These are phyloP conservation scores for Chrysolina haemoptera DNA, from an alignment of 2,888 invertebrate genomes.

Conservation along the genomic window DNA sequence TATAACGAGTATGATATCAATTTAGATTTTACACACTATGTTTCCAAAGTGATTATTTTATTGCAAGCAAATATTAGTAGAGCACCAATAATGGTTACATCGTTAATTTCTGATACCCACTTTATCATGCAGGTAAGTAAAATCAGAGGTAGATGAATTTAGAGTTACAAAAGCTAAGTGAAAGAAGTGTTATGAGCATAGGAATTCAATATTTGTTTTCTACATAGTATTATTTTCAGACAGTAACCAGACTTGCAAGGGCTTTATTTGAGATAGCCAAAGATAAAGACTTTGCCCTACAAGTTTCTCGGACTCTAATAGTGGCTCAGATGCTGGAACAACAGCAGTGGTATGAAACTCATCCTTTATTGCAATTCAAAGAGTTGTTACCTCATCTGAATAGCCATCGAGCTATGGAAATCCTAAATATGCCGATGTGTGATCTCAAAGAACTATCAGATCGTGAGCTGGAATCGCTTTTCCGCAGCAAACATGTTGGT, in stretches of 20 bases:
- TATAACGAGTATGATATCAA: slow-evolving; percentile 85
- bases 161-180: background rate
- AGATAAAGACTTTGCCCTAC: slow-evolving; percentile 87
- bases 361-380: slow-evolving; percentile 89
- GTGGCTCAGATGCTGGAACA: slow-evolving; percentile 95
- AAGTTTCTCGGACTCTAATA: slow-evolving; percentile 87
- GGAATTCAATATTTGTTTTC: background rate
- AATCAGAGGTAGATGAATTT: slow-evolving; percentile 1
- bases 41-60: slow-evolving; percentile 96
- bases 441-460: slow-evolving; percentile 89
- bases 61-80: slow-evolving; percentile 92
- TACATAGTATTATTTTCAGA: slow-evolving; percentile 73
- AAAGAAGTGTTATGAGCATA: background rate
- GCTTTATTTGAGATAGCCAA: slow-evolving; percentile 93
- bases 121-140: slow-evolving; percentile 86
- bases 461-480: slow-evolving; percentile 86
- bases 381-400: slow-evolving; percentile 79
- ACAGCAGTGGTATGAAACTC: slow-evolving; percentile 90
- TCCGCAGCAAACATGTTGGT: slow-evolving; percentile 85
- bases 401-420: slow-evolving; percentile 86
- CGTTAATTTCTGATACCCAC: slow-evolving; percentile 89
- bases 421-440: slow-evolving; percentile 81
- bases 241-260: slow-evolving; percentile 90
- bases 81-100: slow-evolving; percentile 85
- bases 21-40: slow-evolving; percentile 89